Base-by-base conservation (phyloP, 1,140 invertebrate species). In the Epicauta chinensis region DNA sequence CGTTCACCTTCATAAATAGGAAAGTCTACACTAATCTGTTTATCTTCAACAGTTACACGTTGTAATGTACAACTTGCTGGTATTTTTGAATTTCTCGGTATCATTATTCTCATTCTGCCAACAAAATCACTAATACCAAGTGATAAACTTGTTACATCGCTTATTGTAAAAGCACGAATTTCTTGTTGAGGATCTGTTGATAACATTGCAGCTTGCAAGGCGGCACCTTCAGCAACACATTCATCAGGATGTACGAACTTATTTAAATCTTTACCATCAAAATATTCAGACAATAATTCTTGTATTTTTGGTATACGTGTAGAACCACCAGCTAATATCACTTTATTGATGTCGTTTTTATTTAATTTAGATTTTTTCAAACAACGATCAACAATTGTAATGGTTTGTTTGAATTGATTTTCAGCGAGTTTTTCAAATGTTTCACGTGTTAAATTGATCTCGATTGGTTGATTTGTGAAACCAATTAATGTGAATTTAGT, bases 351-450 rank as follows among this genome's bases (percentile, higher is more conserved):
- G 6, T 60, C 46, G 3, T 41, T 17, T 31, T 51, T 58, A 3
- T 16, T 35, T 12, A 60, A 29, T 32, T 47, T 50, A 0, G 43
- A 38, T 13, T 57, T 47, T 13, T 29, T 5, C 6, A 60, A 35
- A 40, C 55, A 60, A 29, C 48, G 16, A 13, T 53, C 39, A 12
- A 60, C 45, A 34, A 58, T 36, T 1, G 46, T 16, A 13, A 44
- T 39, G 29, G 47, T 45, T 30, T 47, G 13, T 63, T 86, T 83
- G 48, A 91, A 80, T 23, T 89, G 72, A 58, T 80, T 76, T 32
- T 74, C 78, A 12, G 84, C 83, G 14, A 89, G 70, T 14, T 68
- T 73, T 71, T 91, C 87, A 69, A 90, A 85, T 67, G 89, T 85
- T 2, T 84, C 72, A 53, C 87, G 68, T 2, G 82, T 77, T 11